Percentiles rank a stretch among this genome's conserved stretches.
Evolutionary conservation across 2,113 vertebrate species (phyloP).

Genomic region (Lasiurus borealis): DNA sequence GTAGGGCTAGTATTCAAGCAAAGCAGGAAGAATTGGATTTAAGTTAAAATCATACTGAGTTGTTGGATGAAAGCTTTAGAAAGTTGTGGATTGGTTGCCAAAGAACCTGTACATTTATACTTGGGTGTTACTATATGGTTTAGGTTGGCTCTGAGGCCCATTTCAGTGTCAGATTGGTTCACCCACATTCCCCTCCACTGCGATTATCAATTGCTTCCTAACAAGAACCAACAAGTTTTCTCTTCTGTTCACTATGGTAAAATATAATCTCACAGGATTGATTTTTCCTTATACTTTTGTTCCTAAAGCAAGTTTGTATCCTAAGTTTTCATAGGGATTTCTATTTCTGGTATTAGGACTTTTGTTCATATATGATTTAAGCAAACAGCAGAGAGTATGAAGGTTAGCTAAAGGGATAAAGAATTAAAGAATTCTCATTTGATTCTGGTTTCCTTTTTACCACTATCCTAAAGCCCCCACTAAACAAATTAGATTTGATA

Average conservation of each 20-base stretch:
- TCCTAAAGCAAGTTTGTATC: background rate
- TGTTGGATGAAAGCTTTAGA: background rate
- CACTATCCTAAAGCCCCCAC: background rate
- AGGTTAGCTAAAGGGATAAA: background rate
- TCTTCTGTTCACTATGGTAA: background rate
- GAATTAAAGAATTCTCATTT: background rate
- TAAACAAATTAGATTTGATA: background rate
- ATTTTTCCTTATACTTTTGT: background rate
- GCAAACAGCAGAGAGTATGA: background rate
- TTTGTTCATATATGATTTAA: conserved; percentile 26
- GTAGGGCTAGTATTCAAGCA: background rate
- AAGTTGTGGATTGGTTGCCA: background rate
- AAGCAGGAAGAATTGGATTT: background rate
- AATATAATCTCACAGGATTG: background rate
- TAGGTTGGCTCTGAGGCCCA: background rate
- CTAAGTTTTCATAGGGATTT: background rate
- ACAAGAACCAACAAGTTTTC: background rate
- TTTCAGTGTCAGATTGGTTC: background rate
- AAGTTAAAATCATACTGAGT: background rate
- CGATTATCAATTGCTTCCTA: background rate
- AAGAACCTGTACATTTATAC: background rate
- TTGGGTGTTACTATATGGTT: background rate
- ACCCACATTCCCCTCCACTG: background rate
- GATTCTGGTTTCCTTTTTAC: conserved; percentile 5
- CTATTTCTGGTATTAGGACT: background rate